Percentiles rank a stretch among this genome's conserved stretches.
Conservation (phyloP, 2,797 vertebrate species). For the Acanthurus lineatus region DNA sequence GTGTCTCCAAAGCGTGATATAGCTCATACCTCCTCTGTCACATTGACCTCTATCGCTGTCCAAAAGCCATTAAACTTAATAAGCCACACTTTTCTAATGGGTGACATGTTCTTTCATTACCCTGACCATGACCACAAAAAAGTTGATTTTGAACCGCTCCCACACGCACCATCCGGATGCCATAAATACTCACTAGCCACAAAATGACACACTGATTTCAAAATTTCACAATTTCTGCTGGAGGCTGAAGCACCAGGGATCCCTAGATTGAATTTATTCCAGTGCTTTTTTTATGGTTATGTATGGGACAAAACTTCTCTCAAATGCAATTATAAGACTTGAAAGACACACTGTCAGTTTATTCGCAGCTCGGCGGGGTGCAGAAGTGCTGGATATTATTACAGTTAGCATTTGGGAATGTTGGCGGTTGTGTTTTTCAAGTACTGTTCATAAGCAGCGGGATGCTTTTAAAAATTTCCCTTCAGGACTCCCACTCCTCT, state of each 20-base stretch:
- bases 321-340: conserved; percentile 54
- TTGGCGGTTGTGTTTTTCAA: conserved; percentile 28
- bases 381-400: conserved; percentile 31
- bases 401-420: conserved; percentile 27
- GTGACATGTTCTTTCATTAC: no score
- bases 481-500: conserved; percentile 1
- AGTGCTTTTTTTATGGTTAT: conserved; percentile 16
- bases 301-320: conserved; percentile 38
- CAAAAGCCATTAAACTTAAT: no score
- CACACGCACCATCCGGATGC: no score
- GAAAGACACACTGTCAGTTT: conserved; percentile 18
- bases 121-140: no score
- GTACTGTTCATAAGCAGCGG: conserved; percentile 38
- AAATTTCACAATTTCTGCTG: conserved; percentile 32
- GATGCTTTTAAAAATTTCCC: conserved; percentile 11
- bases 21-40: no score
- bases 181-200: conserved; percentile 6
- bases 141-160: no score
- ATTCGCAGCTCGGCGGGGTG: conserved; percentile 44
- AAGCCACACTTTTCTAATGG: no score
- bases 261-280: conserved; percentile 25
- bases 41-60: no score
- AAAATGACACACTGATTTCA: conserved; percentile 29
- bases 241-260: conserved; percentile 22
- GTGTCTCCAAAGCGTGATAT: no score